These are phyloP conservation scores for Enteromius viviparus DNA, from an alignment of 2,797 vertebrate genomes.

Conservation along the genomic window DNA sequence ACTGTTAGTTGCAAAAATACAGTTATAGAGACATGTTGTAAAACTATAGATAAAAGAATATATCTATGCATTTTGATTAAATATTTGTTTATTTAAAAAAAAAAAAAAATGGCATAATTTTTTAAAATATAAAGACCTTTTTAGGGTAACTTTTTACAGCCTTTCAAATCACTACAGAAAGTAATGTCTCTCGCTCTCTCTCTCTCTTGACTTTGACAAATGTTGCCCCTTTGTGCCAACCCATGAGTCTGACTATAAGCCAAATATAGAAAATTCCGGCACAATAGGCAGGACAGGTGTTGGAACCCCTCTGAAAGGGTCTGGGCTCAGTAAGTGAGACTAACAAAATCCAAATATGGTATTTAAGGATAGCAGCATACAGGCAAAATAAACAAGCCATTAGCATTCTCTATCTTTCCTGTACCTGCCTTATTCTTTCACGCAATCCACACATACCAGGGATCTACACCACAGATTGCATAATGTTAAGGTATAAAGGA, in stretches of 20 bases:
- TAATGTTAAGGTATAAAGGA: slow-evolving; percentile 28
- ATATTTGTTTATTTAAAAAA: no score
- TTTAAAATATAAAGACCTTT: slow-evolving; percentile 40
- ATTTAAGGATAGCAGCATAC: slow-evolving; percentile 63
- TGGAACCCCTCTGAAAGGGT: slow-evolving; percentile 73
- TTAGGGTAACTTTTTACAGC: background rate
- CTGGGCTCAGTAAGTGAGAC: slow-evolving; percentile 68
- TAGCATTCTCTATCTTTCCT: slow-evolving; percentile 63
- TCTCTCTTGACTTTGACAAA: slow-evolving; percentile 57
- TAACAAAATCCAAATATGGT: slow-evolving; percentile 81
- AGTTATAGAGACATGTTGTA: slow-evolving; percentile 58
- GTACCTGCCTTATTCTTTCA: slow-evolving; percentile 56
- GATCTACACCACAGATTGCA: slow-evolving; percentile 42
- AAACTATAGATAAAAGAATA: slow-evolving; percentile 49
- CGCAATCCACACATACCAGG: slow-evolving; percentile 49
- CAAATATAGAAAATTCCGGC: slow-evolving; percentile 84
- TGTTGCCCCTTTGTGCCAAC: slow-evolving; percentile 67
- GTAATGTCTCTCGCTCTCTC: background rate
- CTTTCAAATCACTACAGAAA: slow-evolving; percentile 5
- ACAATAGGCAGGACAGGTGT: slow-evolving; percentile 83
- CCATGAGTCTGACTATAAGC: slow-evolving; percentile 73
- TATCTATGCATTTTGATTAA: background rate
- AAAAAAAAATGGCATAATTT: background rate
- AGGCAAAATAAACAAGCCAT: slow-evolving; percentile 68
- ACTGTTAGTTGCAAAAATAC: slow-evolving; percentile 68